Evolutionary conservation across 2,113 vertebrate genomes (phyloP), one percentile per base, ranked within the genome.

Genomic region (Zingel zingel): DNA sequence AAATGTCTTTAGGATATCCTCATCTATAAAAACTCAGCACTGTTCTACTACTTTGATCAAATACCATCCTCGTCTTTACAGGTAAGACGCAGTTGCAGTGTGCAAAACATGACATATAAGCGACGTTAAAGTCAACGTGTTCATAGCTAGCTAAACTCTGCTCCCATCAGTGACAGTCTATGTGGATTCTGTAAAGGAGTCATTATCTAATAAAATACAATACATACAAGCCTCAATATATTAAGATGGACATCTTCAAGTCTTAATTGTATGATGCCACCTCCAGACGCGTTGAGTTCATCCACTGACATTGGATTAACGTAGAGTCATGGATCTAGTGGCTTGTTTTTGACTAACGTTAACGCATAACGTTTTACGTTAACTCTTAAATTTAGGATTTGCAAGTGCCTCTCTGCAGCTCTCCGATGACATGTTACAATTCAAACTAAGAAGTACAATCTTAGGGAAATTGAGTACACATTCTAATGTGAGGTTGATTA

Each of bases 1-100:
- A 68, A 94, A 83, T 43, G 84, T 85, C 33, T 79, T 90, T 18
- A 87, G 88, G 65, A 83, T 96, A 56, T 92, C 94, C n/a, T 70
- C 94, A 3, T 27, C 61, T 6, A 57, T 80, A 57, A 83, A 70
- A 16, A 12, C 77, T 67, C 89, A 83, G 5, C 57, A 36, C 9
- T 77, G 69, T n/a, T 14, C 73, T 12, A 6, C 62, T 6, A 43
- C 18, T 39, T n/a, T 85, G 39, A 21, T 36, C 30, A 88, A 43
- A 77, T 47, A 39, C 33, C 83, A 68, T 12, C 53, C n/a, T 56
- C 69, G 13, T 21, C 0, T 85, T 50, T 64, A 78, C 85, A 93
- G 94, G 95, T 96, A 93, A 74, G 75, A 36, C 6, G 3, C 39
- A 25, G 12, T 13, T 54, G 4, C 43, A 16, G n/a, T 30, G 39